Evolutionary conservation across 2,797 vertebrate species (phyloP), one percentile per base, ranked within the genome.

Genomic region (Catharus ustulatus): DNA sequence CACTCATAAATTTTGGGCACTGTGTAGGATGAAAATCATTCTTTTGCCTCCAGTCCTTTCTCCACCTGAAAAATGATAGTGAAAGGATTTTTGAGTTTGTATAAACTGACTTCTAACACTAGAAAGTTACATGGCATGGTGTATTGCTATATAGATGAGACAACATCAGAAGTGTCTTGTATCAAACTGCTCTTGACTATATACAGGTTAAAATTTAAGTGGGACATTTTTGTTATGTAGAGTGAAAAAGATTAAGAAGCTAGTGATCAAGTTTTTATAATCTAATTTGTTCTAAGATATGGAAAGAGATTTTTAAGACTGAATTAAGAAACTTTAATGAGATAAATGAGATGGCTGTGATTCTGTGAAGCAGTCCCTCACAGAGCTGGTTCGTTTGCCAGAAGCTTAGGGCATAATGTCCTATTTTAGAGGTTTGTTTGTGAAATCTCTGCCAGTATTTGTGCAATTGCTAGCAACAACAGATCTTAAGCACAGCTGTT

Each of bases 371-470:
- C 34, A 67, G 23, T 38, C 46, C n/a, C 76, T 52, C 42, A 32
- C 40, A 36, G 73, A 74, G 58, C 82, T 64, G 30, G 40, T 68
- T 72, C 30, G 3, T 89, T 93, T 95, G 82, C 90, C 93, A 94
- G 84, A 84, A 85, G 61, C 84, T 87, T 94, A 52, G 94, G 86
- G 88, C 85, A 83, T 80, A 81, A 84, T 79, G 55, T 80, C 81
- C 81, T 73, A 2, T 90, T 94, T 95, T 93, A 87, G 87, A 85
- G 55, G 62, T 80, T 91, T 95, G 91, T 89, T 96, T 93, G 68
- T 96, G 75, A 95, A 94, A 93, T 93, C 61, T 22, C 23, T 93
- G 94, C 81, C 94, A 85, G 73, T 90, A 45, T 96, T 93, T 96
- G 52, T 95, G 85, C 74, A 93, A 46, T 72, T 95, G 72, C 89